These are phyloP conservation scores for Lutraria lutraria DNA, from an alignment of 2,888 invertebrate species.

Conservation along the genomic window DNA sequence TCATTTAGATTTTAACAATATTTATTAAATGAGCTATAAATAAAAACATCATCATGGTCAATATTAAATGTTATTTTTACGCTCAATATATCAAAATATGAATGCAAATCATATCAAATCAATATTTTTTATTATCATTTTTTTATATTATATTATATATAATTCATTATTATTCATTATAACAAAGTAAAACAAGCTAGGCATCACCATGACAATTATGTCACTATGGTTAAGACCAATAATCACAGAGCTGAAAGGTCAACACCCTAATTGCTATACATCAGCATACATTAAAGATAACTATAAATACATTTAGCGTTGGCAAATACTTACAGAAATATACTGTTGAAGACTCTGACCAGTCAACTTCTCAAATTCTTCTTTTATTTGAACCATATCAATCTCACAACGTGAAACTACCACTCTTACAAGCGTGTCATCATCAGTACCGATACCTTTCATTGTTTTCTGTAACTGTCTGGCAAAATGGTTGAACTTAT, in stretches of 20 bases:
- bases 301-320: background rate
- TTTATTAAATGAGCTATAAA: too few species aligned
- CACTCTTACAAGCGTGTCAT: constrained; percentile 84
- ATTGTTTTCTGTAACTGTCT: constrained; percentile 85
- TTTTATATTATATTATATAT: too few species aligned
- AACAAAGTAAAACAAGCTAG: too few species aligned
- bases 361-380: constrained; percentile 83
- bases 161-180: too few species aligned
- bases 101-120: too few species aligned
- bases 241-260: background rate
- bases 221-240: too few species aligned
- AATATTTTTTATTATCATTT: too few species aligned
- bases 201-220: too few species aligned
- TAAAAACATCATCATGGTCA: too few species aligned
- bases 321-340: constrained; percentile 83
- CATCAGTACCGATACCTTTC: constrained; percentile 86
- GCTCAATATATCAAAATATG: too few species aligned
- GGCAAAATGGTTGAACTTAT: constrained; percentile 86
- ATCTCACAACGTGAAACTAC: constrained; percentile 85
- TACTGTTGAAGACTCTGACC: constrained; percentile 84
- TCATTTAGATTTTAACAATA: too few species aligned
- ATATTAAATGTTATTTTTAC: too few species aligned
- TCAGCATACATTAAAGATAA: background rate
- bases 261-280: background rate
- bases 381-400: constrained; percentile 87